Base-by-base conservation (phyloP, 2,888 invertebrate species). In the Cosmopolites sordidus region DNA sequence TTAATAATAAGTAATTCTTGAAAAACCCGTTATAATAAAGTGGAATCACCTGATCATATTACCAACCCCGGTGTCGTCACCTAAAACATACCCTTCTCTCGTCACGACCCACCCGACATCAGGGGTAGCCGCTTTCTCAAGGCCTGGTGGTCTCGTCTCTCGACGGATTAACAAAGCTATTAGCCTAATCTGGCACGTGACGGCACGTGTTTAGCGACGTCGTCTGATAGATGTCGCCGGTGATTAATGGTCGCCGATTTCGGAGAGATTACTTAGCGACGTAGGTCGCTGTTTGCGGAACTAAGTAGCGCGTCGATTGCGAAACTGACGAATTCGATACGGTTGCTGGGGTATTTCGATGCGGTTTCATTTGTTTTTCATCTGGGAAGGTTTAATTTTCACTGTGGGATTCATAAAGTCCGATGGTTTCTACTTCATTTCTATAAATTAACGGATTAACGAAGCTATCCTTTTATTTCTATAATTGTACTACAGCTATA, bases 91-190 rank as follows among this genome's bases (percentile, higher is more conserved):
- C 22, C 22, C 22, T 22, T 22, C 22, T 22, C 22, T 3, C 22
- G 22, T 22, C 22, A 22, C 22, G n/a, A n/a, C n/a, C 3, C 22
- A 22, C 4, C 22, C 22, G 4, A 3, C 22, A 22, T 22, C 22
- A 22, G 4, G 22, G 33, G 42, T 41, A 8, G 22, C 39, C 29
- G 16, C 38, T 48, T 58, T 58, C 52, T 55, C 58, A 55, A 52
- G 51, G 43, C 52, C 16, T 48, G 58, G 58, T 55, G 58, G 58
- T 58, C 58, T 33, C 51, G 52, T 40, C 54, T 59, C 56, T 59
- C 48, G 41, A 42, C 64, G 71, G 73, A 71, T 73, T 73, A 73
- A 72, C 73, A 71, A 70, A 68, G 71, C 72, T 73, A 73, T 73
- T 73, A 72, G 70, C 67, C 66, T 72, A 71, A 72, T 71, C 71